Conservation (phyloP, 2,797 vertebrate species). For the Sebastes steindachneri region DNA sequence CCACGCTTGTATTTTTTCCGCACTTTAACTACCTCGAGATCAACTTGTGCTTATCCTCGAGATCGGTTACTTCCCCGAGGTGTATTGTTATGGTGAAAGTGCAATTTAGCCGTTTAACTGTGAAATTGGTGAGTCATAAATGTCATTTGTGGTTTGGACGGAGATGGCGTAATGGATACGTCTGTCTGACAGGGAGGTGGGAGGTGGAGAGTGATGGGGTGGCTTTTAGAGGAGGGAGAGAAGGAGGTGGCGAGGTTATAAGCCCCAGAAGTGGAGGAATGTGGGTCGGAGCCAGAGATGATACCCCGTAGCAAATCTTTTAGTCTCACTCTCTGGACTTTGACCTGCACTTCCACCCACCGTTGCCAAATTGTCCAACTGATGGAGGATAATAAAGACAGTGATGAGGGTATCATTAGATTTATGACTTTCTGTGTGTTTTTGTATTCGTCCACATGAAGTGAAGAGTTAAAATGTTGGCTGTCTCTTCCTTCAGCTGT, state of each 20-base stretch:
- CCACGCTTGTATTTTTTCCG: slow-evolving; percentile 24
- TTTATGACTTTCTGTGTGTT: not conserved
- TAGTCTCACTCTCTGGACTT: slow-evolving; percentile 50
- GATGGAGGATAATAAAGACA: slow-evolving; percentile 22
- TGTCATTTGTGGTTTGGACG: slow-evolving; percentile 56
- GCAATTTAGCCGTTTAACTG: slow-evolving; percentile 30
- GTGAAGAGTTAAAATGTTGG: slow-evolving; percentile 17
- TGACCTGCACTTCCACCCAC: slow-evolving; percentile 34
- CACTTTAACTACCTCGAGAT: not conserved
- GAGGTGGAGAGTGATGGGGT: slow-evolving; percentile 43
- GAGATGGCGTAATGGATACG: slow-evolving; percentile 59
- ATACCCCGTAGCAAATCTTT: slow-evolving; percentile 67
- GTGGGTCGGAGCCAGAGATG: slow-evolving; percentile 59
- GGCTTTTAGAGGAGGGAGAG: not conserved
- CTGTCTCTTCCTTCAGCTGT: slow-evolving; percentile 44
- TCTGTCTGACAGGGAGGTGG: slow-evolving; percentile 41
- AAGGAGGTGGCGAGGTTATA: slow-evolving; percentile 1
- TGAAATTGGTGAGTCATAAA: slow-evolving; percentile 68
- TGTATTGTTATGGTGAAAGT: slow-evolving; percentile 24
- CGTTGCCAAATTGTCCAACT: slow-evolving; percentile 27
- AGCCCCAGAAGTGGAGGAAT: slow-evolving; percentile 60
- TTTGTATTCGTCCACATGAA: not conserved
- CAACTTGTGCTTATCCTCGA: not conserved
- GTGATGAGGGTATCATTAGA: slow-evolving; percentile 25
- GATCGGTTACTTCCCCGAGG: slow-evolving; percentile 24